Percentiles rank a stretch among this genome's conserved stretches.
phyloP scores from a whole-genome alignment of 2,888 invertebrate species.

The Anthophora plumipes region DNA sequence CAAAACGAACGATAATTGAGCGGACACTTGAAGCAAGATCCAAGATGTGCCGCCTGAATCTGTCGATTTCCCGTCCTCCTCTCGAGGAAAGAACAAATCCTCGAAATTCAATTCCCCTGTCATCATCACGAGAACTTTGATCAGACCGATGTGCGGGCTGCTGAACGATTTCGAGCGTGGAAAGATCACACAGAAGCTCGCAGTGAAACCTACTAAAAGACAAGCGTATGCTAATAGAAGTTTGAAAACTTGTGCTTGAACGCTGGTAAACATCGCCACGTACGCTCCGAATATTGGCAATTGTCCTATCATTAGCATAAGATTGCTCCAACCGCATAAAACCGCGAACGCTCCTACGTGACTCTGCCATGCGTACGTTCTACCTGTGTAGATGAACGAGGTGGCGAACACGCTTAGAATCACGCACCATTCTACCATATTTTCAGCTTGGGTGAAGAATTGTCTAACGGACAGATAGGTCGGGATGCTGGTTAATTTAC shows the following conservation, averaged over 20 bases:
- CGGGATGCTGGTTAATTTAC: constrained; percentile 93
- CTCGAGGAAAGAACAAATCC: constrained; percentile 86
- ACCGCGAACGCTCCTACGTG: constrained; percentile 95
- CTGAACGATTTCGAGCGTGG: constrained; percentile 93
- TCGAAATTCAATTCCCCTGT: constrained; percentile 93
- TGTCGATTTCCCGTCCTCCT: constrained; percentile 88
- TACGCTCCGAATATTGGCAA: constrained; percentile 95
- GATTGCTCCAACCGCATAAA: constrained; percentile 93
- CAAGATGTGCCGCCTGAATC: constrained; percentile 78
- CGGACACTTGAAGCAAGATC: constrained; percentile 91
- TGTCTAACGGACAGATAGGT: constrained; percentile 93
- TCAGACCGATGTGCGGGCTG: constrained; percentile 93
- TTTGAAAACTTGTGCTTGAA: constrained; percentile 94
- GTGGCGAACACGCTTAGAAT: constrained; percentile 93
- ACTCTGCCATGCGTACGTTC: constrained; percentile 93
- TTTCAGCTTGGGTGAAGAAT: constrained; percentile 93
- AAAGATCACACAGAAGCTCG: constrained; percentile 95
- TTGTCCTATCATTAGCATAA: constrained; percentile 96
- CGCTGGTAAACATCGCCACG: constrained; percentile 95
- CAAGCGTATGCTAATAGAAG: constrained; percentile 94
- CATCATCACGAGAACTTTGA: constrained; percentile 95
- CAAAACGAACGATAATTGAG: constrained; percentile 92
- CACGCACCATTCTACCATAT: constrained; percentile 95
- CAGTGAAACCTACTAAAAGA: constrained; percentile 93
- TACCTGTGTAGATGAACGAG: constrained; percentile 92